Base-by-base conservation (phyloP, 1,140 invertebrate genomes). In the Rhyacophila brunnea region DNA sequence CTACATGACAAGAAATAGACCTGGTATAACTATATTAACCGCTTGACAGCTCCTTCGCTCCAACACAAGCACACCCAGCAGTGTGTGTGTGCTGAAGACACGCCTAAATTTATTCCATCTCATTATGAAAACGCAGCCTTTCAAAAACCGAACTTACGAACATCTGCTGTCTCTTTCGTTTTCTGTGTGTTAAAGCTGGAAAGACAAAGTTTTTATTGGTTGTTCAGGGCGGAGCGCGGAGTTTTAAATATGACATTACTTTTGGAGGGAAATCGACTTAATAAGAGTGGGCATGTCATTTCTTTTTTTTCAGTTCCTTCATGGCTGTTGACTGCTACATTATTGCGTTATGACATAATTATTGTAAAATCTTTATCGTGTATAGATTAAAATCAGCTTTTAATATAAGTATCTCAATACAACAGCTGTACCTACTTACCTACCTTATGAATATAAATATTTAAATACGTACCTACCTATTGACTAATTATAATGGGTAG, bases 171-270 rank as follows among this genome's bases (percentile, higher is more conserved):
- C 20, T 50, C 48, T 14, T 35, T 50, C 48, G 15, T 9, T 38
- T 10, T 10, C 28, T 3, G 1, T 3, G 13, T 0, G 17, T 11
- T 18, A 14, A 32, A 50, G 3, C 19, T 32, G 17, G 48, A 50
- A 7, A 9, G 35, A 4, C 3, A 13, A 9, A 2, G 5, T 50
- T 50, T 20, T 3, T 17, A 20, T 15, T 18, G 17, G 1, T 40
- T 13, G 4, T 40, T n/a, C 19, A 42, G 38, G 50, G 50, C 36
- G 50, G 50, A 23, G 50, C 28, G n/a, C n/a, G 6, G 19, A 7
- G 18, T 17, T 23, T 19, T 52, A 52, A 52, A 52, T 52, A 52
- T 52, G 50, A 52, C 50, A 52, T 52, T 52, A 52, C 11, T n/a
- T 52, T 40, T 43, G 38, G 38, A 43, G 36, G 38, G 50, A 52